Percentiles rank a stretch among this genome's conserved stretches.
These are phyloP conservation scores for Xiphias gladius DNA, from an alignment of 2,113 vertebrate species.

Conservation along the genomic window DNA sequence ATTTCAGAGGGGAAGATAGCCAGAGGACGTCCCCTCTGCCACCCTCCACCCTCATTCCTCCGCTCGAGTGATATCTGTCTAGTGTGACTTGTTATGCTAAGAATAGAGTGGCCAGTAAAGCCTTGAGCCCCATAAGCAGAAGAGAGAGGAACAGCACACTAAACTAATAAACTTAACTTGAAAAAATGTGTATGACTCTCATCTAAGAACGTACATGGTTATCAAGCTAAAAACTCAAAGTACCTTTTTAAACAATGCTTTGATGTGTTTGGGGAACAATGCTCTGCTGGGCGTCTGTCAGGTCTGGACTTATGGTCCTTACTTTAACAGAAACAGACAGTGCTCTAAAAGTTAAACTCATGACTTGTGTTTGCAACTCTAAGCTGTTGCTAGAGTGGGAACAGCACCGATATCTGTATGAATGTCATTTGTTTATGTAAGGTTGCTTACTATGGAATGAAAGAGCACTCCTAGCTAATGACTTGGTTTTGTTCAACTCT, in stretches of 20 bases:
- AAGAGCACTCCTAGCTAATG: conserved; percentile 30
- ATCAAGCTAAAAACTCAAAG: conserved; percentile 5
- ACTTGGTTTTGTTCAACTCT: conserved; percentile 61
- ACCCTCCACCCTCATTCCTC: conserved; percentile 20
- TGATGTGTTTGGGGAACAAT: background rate
- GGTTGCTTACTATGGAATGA: conserved; percentile 28
- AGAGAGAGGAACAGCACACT: background rate
- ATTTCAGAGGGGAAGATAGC: conserved; percentile 66
- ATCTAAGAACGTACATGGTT: background rate
- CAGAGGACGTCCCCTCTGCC: conserved; percentile 58
- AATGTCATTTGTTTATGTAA: conserved; percentile 60
- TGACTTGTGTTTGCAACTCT: conserved; percentile 41
- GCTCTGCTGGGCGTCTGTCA: conserved; percentile 7
- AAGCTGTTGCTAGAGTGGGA: conserved; percentile 34
- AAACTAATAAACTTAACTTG: background rate
- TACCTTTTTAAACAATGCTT: conserved; percentile 16
- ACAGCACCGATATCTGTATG: conserved; percentile 35
- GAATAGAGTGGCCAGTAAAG: conserved; percentile 44
- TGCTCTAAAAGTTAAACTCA: conserved; percentile 14
- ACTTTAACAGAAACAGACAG: conserved; percentile 26
- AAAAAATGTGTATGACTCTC: background rate
- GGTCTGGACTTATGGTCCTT: conserved; percentile 7
- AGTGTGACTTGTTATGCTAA: conserved; percentile 44
- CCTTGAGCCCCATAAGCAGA: background rate
- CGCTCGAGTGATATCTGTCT: conserved; percentile 48